A percentile compares a stretch with the other conserved stretches of the same genome.
Conservation (phyloP, 2,113 vertebrate species). For the Scortum barcoo region DNA sequence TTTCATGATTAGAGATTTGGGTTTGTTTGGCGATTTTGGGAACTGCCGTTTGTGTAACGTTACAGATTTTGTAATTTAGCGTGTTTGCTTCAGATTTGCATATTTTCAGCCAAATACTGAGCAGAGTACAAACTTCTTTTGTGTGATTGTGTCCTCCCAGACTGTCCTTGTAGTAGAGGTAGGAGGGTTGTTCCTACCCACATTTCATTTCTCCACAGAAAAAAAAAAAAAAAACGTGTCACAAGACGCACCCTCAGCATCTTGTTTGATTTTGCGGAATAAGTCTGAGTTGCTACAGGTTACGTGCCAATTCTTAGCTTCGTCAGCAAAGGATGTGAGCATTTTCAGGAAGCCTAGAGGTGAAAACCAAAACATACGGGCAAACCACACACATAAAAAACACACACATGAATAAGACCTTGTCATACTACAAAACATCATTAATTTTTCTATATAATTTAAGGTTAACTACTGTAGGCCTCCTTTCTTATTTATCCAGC, state of each 20-base stretch:
- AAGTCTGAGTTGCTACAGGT: neutral
- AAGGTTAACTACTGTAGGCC: neutral
- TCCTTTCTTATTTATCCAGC: neutral
- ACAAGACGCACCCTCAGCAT: neutral
- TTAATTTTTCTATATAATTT: neutral
- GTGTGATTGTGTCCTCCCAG: neutral
- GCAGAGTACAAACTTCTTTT: neutral
- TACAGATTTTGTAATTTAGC: neutral
- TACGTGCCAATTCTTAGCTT: neutral
- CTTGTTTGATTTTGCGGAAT: neutral
- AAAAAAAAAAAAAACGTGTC: neutral
- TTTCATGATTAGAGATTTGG: no score
- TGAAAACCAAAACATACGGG: constrained; percentile 6
- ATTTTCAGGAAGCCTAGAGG: neutral
- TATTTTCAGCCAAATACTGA: neutral
- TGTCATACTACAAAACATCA: neutral
- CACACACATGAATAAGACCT: neutral
- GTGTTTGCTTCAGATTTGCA: neutral
- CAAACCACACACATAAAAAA: neutral
- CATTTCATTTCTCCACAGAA: neutral
- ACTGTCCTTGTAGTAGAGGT: neutral
- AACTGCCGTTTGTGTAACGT: neutral
- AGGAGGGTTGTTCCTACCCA: neutral
- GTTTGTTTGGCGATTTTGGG: neutral
- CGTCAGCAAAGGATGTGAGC: constrained; percentile 6